Evolutionary conservation across 2,888 invertebrate species (phyloP).

Genomic region (Anoncus sp.): DNA sequence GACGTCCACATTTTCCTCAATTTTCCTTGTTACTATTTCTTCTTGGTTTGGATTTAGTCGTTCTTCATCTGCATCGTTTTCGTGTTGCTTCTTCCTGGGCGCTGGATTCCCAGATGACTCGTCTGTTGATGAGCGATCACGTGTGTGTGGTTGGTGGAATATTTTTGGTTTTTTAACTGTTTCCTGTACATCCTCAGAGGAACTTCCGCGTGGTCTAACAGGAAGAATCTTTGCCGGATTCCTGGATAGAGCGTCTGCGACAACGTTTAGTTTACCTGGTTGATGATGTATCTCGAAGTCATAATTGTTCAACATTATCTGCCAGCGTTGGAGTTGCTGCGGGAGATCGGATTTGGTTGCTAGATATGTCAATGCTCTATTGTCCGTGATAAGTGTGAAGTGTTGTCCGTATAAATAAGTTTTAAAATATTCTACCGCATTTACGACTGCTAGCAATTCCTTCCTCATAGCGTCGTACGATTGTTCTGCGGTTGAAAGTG

Average conservation of each 20-base stretch:
- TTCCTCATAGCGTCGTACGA: conserved; percentile 77
- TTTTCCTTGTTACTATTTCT: too few relatives aligned
- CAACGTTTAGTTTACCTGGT: conserved; percentile 41
- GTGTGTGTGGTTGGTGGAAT: too few relatives aligned
- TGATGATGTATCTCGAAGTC: too few relatives aligned
- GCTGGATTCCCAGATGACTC: too few relatives aligned
- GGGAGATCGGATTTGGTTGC: conserved; percentile 35
- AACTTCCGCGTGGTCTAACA: conserved; percentile 13
- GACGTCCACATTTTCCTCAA: too few relatives aligned
- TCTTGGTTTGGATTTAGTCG: too few relatives aligned
- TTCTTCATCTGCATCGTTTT: too few relatives aligned
- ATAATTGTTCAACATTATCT: conserved; percentile 33
- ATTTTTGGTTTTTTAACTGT: too few relatives aligned
- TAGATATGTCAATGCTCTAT: conserved; percentile 46
- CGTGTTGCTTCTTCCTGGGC: too few relatives aligned
- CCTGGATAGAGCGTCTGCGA: conserved; percentile 45
- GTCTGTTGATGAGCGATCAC: too few relatives aligned
- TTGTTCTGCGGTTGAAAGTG: conserved; percentile 68
- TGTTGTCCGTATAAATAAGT: conserved; percentile 48
- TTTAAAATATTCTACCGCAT: conserved; percentile 43
- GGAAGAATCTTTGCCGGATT: conserved; percentile 6
- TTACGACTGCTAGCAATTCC: conserved; percentile 67
- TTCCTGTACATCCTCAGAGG: too few relatives aligned
- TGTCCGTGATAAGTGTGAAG: conserved; percentile 47
- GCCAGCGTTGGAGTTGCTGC: conserved; percentile 44